Conservation (phyloP, 2,888 invertebrate genomes). For the Megastigmus dorsalis region DNA sequence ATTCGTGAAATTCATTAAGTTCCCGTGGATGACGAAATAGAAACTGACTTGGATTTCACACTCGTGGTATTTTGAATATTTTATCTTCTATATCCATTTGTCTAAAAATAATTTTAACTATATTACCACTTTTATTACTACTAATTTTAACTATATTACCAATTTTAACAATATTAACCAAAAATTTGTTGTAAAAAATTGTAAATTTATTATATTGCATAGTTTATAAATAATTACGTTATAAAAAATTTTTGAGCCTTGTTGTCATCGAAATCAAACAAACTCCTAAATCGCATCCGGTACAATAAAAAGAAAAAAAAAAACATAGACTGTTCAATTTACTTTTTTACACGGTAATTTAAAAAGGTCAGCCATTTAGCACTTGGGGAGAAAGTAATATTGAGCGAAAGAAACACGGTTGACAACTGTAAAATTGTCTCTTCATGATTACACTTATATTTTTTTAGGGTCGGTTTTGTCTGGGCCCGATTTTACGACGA, state of each 20-base stretch:
- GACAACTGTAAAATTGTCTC: conserved; percentile 49
- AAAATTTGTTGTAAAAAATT: no score
- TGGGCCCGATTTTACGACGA: conserved; percentile 42
- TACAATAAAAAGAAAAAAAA: no score
- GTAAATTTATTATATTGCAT: background rate
- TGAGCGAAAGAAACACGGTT: conserved; percentile 26
- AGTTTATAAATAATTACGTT: background rate
- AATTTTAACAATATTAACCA: no score
- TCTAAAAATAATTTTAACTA: no score
- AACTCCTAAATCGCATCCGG: no score
- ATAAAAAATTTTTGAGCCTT: no score
- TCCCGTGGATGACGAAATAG: conserved; percentile 8
- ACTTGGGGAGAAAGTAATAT: conserved; percentile 12
- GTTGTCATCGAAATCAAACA: no score
- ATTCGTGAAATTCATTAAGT: conserved; percentile 18
- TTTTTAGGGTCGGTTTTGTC: conserved; percentile 45
- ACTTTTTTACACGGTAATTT: no score
- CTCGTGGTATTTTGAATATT: no score
- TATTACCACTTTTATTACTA: no score
- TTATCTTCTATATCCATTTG: background rate
- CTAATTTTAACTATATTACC: no score
- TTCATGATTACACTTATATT: conserved; percentile 24
- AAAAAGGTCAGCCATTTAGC: background rate
- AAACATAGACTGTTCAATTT: no score
- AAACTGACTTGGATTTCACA: conserved; percentile 24